Conservation (phyloP, 2,797 vertebrate genomes). For the Sparidentex hasta region DNA sequence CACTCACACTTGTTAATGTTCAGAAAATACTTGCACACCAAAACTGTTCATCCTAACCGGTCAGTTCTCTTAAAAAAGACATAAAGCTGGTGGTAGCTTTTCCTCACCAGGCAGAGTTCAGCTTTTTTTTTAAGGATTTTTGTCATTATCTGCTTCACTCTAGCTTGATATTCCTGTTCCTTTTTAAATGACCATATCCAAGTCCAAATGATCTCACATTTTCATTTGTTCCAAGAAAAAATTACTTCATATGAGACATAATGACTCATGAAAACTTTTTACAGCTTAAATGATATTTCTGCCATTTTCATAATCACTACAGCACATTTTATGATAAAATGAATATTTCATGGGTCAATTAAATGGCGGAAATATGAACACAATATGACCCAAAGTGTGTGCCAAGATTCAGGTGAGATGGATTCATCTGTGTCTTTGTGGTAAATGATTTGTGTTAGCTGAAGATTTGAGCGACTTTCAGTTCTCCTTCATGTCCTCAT, state of each 20-base stretch:
- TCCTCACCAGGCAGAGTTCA: not conserved
- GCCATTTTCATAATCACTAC: not conserved
- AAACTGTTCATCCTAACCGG: not conserved
- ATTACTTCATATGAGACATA: not conserved
- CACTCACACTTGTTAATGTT: constrained; percentile 10
- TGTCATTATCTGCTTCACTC: not conserved
- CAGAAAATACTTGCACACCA: not conserved
- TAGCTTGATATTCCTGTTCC: not conserved
- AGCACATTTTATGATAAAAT: too few relatives aligned
- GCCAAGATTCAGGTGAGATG: not conserved
- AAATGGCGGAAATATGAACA: not conserved
- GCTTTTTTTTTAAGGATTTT: not conserved
- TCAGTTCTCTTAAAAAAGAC: not conserved
- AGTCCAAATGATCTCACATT: constrained; percentile 6
- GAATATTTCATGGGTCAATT: not conserved
- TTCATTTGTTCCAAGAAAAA: constrained; percentile 6
- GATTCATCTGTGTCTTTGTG: constrained; percentile 16
- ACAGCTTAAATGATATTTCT: not conserved
- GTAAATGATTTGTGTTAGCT: constrained; percentile 34
- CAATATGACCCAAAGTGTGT: not conserved
- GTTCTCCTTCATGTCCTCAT: constrained; percentile 5
- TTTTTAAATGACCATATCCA: not conserved
- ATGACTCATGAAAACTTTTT: constrained; percentile 3
- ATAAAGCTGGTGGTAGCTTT: not conserved
- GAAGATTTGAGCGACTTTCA: constrained; percentile 11